phyloP scores from a whole-genome alignment of 1,140 invertebrate species.

The Cotesia typhae region DNA sequence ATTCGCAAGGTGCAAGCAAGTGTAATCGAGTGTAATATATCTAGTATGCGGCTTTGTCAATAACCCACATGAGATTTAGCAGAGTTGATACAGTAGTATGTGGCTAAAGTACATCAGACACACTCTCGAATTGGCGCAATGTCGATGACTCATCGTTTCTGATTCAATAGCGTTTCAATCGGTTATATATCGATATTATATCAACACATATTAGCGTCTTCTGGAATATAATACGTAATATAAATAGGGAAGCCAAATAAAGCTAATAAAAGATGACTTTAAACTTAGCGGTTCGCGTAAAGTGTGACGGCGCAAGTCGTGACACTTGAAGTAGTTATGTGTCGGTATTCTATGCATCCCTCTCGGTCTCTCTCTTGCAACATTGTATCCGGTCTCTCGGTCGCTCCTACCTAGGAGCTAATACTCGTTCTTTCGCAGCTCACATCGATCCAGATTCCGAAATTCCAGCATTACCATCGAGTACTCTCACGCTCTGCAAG shows the following conservation, averaged over 20 bases:
- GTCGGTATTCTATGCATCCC: conserved; percentile 17
- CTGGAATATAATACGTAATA: not conserved
- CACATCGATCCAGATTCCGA: conserved; percentile 39
- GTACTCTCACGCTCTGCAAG: conserved; percentile 32
- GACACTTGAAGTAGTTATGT: conserved; percentile 2
- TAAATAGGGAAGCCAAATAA: not conserved
- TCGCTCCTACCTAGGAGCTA: not conserved
- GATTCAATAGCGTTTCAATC: conserved; percentile 1
- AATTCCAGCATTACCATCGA: conserved; percentile 40
- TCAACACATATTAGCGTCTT: not conserved
- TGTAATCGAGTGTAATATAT: conserved; percentile 2
- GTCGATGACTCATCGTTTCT: conserved; percentile 14
- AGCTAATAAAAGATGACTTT: not conserved
- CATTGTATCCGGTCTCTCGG: conserved; percentile 1
- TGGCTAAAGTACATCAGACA: conserved; percentile 1
- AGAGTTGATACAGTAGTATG: conserved; percentile 6
- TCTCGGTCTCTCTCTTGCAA: conserved; percentile 21
- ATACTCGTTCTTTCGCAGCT: conserved; percentile 26
- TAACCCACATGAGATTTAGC: not conserved
- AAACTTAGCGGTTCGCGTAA: not conserved
- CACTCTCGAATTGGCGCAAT: conserved; percentile 14
- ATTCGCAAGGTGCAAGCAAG: too few relatives aligned
- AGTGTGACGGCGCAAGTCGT: conserved; percentile 25
- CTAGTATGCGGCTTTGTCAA: conserved; percentile 1
- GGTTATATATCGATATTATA: not conserved